Conservation (phyloP, 2,797 vertebrate species). For the Halcyon smyrnensis region DNA sequence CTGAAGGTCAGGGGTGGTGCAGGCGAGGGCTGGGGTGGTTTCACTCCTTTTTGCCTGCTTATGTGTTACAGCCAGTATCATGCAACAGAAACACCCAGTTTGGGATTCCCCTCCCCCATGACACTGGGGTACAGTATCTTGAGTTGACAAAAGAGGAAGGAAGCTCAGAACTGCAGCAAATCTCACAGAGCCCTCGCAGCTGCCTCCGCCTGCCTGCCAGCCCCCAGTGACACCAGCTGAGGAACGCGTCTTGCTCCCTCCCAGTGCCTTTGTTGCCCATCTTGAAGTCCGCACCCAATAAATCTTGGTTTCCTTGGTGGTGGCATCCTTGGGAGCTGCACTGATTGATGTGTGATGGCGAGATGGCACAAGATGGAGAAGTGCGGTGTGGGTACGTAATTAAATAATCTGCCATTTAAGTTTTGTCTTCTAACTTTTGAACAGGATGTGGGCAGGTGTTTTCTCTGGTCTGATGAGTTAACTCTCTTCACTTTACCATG, state of each 20-base stretch:
- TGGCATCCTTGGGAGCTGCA: not conserved
- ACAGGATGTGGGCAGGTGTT: slow-evolving; percentile 54
- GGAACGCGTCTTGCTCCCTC: not conserved
- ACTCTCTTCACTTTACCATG: rapidly evolving
- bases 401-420: not conserved
- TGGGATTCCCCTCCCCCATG: slow-evolving; percentile 65
- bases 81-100: not conserved
- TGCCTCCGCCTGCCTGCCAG: not conserved
- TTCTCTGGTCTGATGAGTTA: not conserved
- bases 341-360: slow-evolving; percentile 26
- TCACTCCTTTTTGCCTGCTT: not conserved
- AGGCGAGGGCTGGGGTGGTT: rapidly evolving
- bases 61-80: not conserved
- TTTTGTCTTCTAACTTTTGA: not conserved
- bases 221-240: not conserved
- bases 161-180: slow-evolving; percentile 65
- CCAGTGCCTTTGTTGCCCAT: not conserved
- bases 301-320: not conserved
- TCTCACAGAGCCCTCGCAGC: slow-evolving; percentile 21
- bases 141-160: slow-evolving; percentile 81
- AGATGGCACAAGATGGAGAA: slow-evolving; percentile 75
- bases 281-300: rapidly evolving
- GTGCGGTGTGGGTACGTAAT: slow-evolving; percentile 76
- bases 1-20: rapidly evolving
- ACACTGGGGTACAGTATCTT: not conserved